phyloP scores from a whole-genome alignment of 2,113 vertebrate species.

The Bothrops jararaca region DNA sequence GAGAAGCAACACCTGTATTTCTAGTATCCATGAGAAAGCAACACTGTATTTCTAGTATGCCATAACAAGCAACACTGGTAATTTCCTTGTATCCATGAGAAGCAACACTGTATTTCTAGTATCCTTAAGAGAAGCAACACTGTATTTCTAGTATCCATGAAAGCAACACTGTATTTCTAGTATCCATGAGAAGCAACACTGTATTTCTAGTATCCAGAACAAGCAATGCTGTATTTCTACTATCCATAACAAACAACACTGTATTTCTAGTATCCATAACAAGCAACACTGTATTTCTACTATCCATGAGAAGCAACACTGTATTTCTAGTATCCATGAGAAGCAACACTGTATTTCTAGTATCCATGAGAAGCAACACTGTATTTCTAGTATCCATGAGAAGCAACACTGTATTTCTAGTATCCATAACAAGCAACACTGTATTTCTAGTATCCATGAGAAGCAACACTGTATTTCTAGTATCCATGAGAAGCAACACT shows the following conservation, averaged over 20 bases:
- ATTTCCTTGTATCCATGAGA: slow-evolving; percentile 49
- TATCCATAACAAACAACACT: no score
- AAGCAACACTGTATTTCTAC: slow-evolving; percentile 64
- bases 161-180: no score
- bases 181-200: no score
- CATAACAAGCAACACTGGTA: slow-evolving; percentile 45
- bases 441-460: slow-evolving; percentile 56
- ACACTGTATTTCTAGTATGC: slow-evolving; percentile 63
- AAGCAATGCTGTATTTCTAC: no score
- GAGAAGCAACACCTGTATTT: slow-evolving; percentile 64
- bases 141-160: slow-evolving; percentile 56
- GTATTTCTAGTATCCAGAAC: no score
- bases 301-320: slow-evolving; percentile 38
- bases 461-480: slow-evolving; percentile 64
- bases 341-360: slow-evolving; percentile 38
- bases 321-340: slow-evolving; percentile 57
- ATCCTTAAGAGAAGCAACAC: slow-evolving; percentile 35
- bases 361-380: slow-evolving; percentile 32
- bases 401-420: slow-evolving; percentile 64
- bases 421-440: slow-evolving; percentile 40
- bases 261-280: slow-evolving; percentile 46
- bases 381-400: slow-evolving; percentile 57
- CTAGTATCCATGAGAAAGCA: slow-evolving; percentile 23
- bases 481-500: slow-evolving; percentile 38
- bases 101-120: slow-evolving; percentile 64